Percentiles rank a stretch among this genome's conserved stretches.
Evolutionary conservation across 2,888 invertebrate genomes (phyloP).

Genomic region (Eugnorisma glareosa): DNA sequence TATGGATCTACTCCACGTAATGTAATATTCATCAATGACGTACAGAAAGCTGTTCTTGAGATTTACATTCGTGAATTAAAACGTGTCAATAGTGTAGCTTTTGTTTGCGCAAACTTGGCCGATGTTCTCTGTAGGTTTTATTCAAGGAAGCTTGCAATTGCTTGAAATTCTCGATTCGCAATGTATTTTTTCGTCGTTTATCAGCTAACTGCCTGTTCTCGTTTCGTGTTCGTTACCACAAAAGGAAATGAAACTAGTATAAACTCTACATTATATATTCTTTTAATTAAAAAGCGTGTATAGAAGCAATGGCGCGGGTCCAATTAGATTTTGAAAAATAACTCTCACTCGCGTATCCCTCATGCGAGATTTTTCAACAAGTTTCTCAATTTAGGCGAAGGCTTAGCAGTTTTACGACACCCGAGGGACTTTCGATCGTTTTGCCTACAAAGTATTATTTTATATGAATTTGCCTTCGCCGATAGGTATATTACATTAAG

Average conservation of each 20-base stretch:
- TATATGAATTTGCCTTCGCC: constrained; percentile 81
- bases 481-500: constrained; percentile 79
- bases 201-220: constrained; percentile 14
- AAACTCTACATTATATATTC: constrained; percentile 19
- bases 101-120: constrained; percentile 39
- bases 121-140: constrained; percentile 43
- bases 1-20: constrained; percentile 72
- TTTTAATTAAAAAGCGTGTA: constrained; percentile 40
- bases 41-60: constrained; percentile 32
- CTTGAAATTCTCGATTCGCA: constrained; percentile 15
- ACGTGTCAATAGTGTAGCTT: constrained; percentile 50
- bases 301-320: constrained; percentile 39
- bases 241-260: constrained; percentile 24
- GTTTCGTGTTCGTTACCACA: constrained; percentile 21
- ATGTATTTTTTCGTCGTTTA: constrained; percentile 29
- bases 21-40: constrained; percentile 63
- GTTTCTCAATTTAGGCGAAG: constrained; percentile 85
- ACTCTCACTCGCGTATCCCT: constrained; percentile 75
- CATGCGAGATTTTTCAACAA: constrained; percentile 86
- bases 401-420: constrained; percentile 85
- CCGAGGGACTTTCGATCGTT: constrained; percentile 82
- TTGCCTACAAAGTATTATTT: constrained; percentile 87
- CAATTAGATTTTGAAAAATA: constrained; percentile 69
- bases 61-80: constrained; percentile 62
- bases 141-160: constrained; percentile 37